These are phyloP conservation scores for Sphinx pinastri DNA, from an alignment of 2,888 invertebrate genomes.

Conservation along the genomic window DNA sequence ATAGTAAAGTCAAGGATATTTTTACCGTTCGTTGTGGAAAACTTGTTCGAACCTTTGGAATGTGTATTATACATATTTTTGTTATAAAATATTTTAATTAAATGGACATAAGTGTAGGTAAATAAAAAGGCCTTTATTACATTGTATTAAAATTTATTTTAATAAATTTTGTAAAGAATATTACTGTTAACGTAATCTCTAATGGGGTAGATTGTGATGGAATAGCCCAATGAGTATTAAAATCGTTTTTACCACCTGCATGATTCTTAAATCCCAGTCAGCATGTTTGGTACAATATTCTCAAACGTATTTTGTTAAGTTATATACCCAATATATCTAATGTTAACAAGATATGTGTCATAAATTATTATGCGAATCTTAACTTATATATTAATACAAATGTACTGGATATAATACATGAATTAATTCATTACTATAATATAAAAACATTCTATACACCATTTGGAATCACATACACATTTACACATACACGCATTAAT, in stretches of 20 bases:
- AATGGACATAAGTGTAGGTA: neutral
- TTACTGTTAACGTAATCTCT: slow-evolving; percentile 72
- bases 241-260: slow-evolving; percentile 26
- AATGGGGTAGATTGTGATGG: slow-evolving; percentile 79
- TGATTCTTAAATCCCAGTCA: slow-evolving; percentile 30
- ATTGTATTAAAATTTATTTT: slow-evolving; percentile 67
- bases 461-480: slow-evolving; percentile 47
- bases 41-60: too few species aligned
- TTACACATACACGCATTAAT: slow-evolving; percentile 58
- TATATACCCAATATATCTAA: slow-evolving; percentile 21
- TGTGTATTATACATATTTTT: too few species aligned
- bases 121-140: slow-evolving; percentile 51
- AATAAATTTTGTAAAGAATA: slow-evolving; percentile 72
- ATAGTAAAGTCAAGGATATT: too few species aligned
- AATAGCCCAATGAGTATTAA: slow-evolving; percentile 71
- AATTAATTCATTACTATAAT: slow-evolving; percentile 45
- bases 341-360: slow-evolving; percentile 51
- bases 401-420: slow-evolving; percentile 59
- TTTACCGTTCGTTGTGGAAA: too few species aligned
- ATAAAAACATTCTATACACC: slow-evolving; percentile 59
- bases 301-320: slow-evolving; percentile 24
- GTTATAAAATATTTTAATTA: neutral
- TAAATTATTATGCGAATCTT: slow-evolving; percentile 50
- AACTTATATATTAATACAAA: slow-evolving; percentile 61
- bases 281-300: slow-evolving; percentile 40